These are phyloP conservation scores for Pseudomyrmex cubaensis DNA, from an alignment of 1,140 invertebrate genomes.

Conservation along the genomic window DNA sequence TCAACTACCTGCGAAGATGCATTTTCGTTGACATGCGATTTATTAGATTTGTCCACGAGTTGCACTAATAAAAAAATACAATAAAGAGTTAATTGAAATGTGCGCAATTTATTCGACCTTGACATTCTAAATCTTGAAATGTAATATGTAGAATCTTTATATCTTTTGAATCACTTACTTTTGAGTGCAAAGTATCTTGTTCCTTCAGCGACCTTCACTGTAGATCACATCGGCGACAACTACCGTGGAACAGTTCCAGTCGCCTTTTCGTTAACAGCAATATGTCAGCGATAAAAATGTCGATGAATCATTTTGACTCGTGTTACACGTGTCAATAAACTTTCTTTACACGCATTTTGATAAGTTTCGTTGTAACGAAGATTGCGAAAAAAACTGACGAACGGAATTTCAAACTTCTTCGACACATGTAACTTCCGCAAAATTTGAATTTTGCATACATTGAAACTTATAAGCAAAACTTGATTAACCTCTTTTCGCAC, in stretches of 20 bases:
- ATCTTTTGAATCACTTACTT: too few species aligned
- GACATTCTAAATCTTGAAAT: too few species aligned
- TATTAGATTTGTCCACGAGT: background rate
- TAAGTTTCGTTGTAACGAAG: constrained; percentile 6
- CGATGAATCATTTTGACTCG: constrained; percentile 55
- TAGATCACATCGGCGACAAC: constrained; percentile 35
- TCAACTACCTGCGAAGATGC: background rate
- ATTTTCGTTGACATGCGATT: background rate
- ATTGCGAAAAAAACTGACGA: constrained; percentile 6
- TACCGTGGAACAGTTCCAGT: constrained; percentile 13
- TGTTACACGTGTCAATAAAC: constrained; percentile 47
- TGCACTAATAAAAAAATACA: constrained; percentile 23
- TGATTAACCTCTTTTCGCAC: background rate
- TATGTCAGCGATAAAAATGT: constrained; percentile 60
- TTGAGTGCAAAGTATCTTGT: background rate
- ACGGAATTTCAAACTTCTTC: background rate
- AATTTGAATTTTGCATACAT: too few species aligned
- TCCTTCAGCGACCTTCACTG: constrained; percentile 31
- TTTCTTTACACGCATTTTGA: constrained; percentile 13
- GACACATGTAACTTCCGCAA: too few species aligned
- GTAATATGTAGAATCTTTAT: too few species aligned
- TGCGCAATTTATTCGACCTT: too few species aligned
- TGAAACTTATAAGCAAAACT: background rate
- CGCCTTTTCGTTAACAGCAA: background rate
- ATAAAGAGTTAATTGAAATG: too few species aligned